Conservation (phyloP, 2,113 vertebrate species). For the Bostrychus sinensis region DNA sequence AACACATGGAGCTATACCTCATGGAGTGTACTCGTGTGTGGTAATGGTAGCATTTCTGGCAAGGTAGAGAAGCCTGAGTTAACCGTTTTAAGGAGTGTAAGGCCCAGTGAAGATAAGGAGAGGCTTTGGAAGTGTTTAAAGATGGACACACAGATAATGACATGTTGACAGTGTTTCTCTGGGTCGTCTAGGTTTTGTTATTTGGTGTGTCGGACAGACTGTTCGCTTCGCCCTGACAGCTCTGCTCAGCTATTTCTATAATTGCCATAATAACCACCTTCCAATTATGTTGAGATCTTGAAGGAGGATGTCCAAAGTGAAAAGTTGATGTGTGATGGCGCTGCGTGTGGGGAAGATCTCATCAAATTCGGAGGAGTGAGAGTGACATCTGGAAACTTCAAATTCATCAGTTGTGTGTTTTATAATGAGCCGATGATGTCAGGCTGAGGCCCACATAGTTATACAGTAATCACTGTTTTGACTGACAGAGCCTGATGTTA, state of each 20-base stretch:
- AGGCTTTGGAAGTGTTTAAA: neutral
- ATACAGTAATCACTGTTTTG: neutral
- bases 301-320: constrained; percentile 47
- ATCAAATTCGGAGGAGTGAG: constrained; percentile 21
- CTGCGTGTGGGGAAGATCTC: constrained; percentile 33
- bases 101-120: neutral
- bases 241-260: constrained; percentile 72
- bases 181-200: constrained; percentile 25
- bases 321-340: constrained; percentile 18
- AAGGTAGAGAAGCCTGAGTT: neutral
- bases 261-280: constrained; percentile 74
- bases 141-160: constrained; percentile 4
- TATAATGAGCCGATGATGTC: constrained; percentile 12
- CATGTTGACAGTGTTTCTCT: neutral
- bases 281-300: constrained; percentile 63
- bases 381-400: constrained; percentile 61
- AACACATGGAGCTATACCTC: constrained; percentile 69
- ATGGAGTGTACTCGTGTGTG: constrained; percentile 21
- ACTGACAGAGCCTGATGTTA: neutral
- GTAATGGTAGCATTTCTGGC: constrained; percentile 12
- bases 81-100: neutral
- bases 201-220: constrained; percentile 35
- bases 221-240: constrained; percentile 58
- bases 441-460: neutral
- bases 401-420: neutral